phyloP scores from a whole-genome alignment of 2,797 vertebrate species.

The Chaetophractus vellerosus region DNA sequence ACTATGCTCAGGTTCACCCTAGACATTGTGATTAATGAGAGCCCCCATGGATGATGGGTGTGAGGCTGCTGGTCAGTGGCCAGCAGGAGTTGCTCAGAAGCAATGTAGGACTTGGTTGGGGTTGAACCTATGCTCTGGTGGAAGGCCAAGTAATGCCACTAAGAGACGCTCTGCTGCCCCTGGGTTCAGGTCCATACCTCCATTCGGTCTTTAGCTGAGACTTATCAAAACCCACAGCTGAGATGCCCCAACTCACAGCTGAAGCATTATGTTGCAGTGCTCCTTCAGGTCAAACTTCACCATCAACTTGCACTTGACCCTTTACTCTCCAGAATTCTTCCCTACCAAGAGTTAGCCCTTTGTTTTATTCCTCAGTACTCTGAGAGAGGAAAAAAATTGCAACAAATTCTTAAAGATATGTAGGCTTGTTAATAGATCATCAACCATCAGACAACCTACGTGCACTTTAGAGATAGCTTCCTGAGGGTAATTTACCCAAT shows the following conservation, averaged over 20 bases:
- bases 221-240: neutral
- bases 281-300: neutral
- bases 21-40: neutral
- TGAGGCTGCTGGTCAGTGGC: neutral
- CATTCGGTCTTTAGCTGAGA: neutral
- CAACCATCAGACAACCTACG: neutral
- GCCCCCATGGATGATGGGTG: accelerated
- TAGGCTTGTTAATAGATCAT: neutral
- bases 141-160: neutral
- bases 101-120: neutral
- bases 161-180: neutral
- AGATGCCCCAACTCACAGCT: neutral
- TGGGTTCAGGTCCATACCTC: neutral
- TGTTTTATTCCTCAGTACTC: neutral
- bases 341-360: neutral
- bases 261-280: neutral
- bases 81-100: neutral
- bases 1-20: neutral
- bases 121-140: neutral
- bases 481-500: neutral
- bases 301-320: neutral
- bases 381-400: neutral
- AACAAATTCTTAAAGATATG: neutral
- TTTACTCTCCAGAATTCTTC: neutral
- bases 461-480: neutral